These are phyloP conservation scores for Drosophila tristis DNA, from an alignment of 1,140 invertebrate species.

Conservation along the genomic window DNA sequence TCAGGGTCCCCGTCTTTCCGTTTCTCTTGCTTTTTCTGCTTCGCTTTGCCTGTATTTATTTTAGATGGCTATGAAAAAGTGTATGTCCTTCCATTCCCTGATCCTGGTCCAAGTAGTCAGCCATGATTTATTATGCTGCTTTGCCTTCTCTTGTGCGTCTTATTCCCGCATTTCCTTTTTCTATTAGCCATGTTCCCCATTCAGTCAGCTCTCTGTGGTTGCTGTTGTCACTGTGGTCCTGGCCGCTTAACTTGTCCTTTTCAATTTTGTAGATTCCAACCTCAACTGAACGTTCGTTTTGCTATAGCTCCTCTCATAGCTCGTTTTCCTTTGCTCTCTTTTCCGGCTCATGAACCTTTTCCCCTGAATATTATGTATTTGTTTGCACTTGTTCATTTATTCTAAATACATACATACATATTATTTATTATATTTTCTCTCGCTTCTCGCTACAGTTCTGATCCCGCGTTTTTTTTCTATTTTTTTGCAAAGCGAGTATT, in stretches of 20 bases:
- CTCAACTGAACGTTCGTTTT: constrained; percentile 7
- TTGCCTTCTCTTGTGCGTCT: background rate
- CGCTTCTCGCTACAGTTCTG: background rate
- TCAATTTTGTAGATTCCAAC: constrained; percentile 36
- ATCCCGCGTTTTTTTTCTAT: constrained; percentile 3
- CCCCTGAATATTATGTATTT: constrained; percentile 22
- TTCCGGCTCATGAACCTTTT: constrained; percentile 25
- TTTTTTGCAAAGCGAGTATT: constrained; percentile 37
- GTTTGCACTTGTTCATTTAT: constrained; percentile 23
- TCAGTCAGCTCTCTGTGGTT: constrained; percentile 6
- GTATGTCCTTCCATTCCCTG: constrained; percentile 28
- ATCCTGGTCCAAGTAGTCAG: constrained; percentile 37
- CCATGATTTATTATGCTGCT: constrained; percentile 53
- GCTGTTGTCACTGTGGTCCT: constrained; percentile 18
- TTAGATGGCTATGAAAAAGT: constrained; percentile 41
- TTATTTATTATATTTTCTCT: constrained; percentile 13
- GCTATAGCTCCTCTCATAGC: constrained; percentile 7
- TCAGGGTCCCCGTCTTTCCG: constrained; percentile 10
- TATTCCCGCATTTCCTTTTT: constrained; percentile 42
- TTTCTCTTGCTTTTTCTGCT: background rate
- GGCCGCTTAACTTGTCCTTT: constrained; percentile 48
- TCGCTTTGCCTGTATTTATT: constrained; percentile 27
- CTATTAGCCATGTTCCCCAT: constrained; percentile 36
- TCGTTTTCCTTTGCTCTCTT: constrained; percentile 17
- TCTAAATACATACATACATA: constrained; percentile 13